These are phyloP conservation scores for Cyanoderma ruficeps DNA, from an alignment of 2,113 vertebrate species.

Conservation along the genomic window DNA sequence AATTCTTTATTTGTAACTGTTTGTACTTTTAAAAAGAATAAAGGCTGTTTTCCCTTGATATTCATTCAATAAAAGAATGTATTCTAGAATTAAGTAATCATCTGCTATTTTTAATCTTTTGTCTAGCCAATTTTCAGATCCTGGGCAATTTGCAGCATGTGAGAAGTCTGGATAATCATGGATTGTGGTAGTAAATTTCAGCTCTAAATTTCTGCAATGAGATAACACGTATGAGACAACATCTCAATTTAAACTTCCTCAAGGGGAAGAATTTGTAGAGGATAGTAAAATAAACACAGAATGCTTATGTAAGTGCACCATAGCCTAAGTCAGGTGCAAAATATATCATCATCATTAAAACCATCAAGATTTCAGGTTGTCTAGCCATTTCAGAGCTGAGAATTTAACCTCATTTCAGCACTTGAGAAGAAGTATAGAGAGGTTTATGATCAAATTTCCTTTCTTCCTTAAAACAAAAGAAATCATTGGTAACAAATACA, in stretches of 20 bases:
- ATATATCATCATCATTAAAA: background rate
- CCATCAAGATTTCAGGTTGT: background rate
- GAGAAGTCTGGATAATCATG: background rate
- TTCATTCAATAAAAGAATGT: background rate
- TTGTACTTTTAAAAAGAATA: background rate
- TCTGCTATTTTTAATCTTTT: constrained; percentile 33
- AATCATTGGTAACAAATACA: background rate
- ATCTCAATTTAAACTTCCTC: background rate
- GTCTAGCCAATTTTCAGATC: background rate
- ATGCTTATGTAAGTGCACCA: background rate
- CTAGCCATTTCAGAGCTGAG: background rate
- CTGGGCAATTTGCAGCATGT: background rate
- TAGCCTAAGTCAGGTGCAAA: background rate
- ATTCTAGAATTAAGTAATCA: background rate
- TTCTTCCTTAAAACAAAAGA: background rate
- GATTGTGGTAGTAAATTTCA: background rate
- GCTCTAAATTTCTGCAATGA: background rate
- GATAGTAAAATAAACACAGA: background rate
- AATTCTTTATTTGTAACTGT: constrained; percentile 1
- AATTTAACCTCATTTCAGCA: background rate
- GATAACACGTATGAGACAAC: background rate
- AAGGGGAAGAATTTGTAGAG: background rate
- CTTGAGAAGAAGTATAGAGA: background rate
- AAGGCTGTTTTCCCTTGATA: background rate
- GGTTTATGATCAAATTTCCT: background rate